Evolutionary conservation across 2,888 invertebrate species (phyloP), one percentile per base, ranked within the genome.

Genomic region (Nomada ferruginata): DNA sequence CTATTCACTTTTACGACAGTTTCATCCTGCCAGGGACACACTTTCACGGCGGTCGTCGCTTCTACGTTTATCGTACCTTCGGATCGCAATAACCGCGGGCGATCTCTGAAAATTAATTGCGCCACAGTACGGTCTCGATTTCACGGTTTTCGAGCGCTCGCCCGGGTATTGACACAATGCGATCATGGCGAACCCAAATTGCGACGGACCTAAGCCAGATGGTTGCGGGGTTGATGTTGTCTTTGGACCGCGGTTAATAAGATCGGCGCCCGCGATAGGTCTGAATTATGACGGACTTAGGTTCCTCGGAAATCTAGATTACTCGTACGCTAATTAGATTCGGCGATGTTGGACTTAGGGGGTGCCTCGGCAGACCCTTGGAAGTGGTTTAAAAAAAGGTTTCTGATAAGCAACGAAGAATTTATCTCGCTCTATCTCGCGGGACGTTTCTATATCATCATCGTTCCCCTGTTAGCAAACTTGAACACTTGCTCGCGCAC

Each of bases 1-100:
- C 83, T 84, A 69, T 81, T 79, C 83, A 77, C 79, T 84, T 90
- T 90, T 90, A 90, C 89, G 90, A 87, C 78, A 86, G 79, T 26
- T 72, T 72, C 60, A 63, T 61, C 71, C 77, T 29, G 73, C 44
- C 74, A 36, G 69, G 79, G 79, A 74, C 77, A 82, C 68, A 63
- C 23, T 74, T 66, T 66, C 70, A 59, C 36, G 52, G n/a, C 26
- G 29, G 20, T 73, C 44, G 44, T n/a, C 15, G 13, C 20, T 29
- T 11, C 20, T 13, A 57, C 68, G 70, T 76, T 68, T 76, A 68
- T 55, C 57, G 68, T 42, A 18, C 29, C 29, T 11, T 29, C 4
- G 29, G 47, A 42, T 20, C 26, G 10, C 55, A 11, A 36, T 36
- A 44, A 26, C 10, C n/a, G 15, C 9, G 18, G 36, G 18, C 69